Evolutionary conservation across 1,140 invertebrate species (phyloP).

Genomic region (Scaptomyza montana): DNA sequence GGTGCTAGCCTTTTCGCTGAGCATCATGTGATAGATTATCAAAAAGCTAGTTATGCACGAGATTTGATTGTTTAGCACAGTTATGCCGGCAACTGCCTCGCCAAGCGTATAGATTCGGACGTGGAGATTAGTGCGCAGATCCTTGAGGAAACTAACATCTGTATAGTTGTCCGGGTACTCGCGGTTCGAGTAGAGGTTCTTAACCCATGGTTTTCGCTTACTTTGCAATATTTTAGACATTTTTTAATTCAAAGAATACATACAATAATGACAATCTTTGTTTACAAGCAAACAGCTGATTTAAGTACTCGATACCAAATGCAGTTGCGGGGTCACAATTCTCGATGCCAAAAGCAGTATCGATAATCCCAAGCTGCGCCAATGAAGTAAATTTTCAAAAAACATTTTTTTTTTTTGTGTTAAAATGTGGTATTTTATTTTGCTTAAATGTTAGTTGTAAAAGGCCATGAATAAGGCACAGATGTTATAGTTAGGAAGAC

Average conservation of each 20-base stretch:
- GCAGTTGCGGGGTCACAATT: neutral
- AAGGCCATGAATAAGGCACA: conserved; percentile 53
- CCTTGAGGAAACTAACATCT: conserved; percentile 91
- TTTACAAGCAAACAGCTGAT: conserved; percentile 36
- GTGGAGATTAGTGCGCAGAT: conserved; percentile 93
- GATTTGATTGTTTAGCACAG: conserved; percentile 89
- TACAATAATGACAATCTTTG: conserved; percentile 28
- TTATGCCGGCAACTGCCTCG: conserved; percentile 90
- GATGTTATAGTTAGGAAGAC: conserved; percentile 53
- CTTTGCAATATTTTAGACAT: conserved; percentile 49
- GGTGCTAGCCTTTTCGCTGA: conserved; percentile 88
- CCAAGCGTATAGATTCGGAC: conserved; percentile 88
- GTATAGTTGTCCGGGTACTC: conserved; percentile 96
- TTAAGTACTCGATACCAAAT: conserved; percentile 19
- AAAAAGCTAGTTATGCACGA: conserved; percentile 91
- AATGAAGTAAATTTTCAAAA: conserved; percentile 2
- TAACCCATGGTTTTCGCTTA: conserved; percentile 88
- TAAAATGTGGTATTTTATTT: conserved; percentile 48
- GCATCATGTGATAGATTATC: conserved; percentile 89
- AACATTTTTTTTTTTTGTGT: neutral
- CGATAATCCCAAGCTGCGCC: neutral
- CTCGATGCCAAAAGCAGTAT: conserved; percentile 24
- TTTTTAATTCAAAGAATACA: conserved; percentile 27
- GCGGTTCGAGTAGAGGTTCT: conserved; percentile 94
- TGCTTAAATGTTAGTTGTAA: conserved; percentile 66